Conservation (phyloP, 37 sponge, comb jelly and placozoan genomes). For the Cladorhizidae sp. region DNA sequence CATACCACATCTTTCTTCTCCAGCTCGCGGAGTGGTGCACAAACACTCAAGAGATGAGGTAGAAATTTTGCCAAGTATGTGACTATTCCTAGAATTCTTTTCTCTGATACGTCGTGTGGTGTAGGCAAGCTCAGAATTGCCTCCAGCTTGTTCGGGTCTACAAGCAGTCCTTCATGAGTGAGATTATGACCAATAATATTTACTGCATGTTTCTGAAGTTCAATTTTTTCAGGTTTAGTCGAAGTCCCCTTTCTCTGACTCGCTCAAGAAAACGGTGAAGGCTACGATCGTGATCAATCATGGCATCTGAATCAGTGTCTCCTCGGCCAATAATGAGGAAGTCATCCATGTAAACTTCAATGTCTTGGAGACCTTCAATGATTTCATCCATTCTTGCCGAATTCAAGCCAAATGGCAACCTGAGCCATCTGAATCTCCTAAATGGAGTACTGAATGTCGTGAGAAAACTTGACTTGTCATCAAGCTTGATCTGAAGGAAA, state of each 20-base stretch:
- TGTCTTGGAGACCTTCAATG: conserved; percentile 41
- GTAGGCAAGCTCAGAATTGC: conserved; percentile 48
- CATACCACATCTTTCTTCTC: conserved; percentile 6
- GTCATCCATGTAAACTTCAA: conserved; percentile 53
- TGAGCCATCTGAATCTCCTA: conserved; percentile 46
- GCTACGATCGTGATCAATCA: conserved; percentile 6
- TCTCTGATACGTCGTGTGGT: conserved; percentile 43
- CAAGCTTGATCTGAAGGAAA: conserved; percentile 69
- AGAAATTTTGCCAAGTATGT: conserved; percentile 60
- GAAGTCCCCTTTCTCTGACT: conserved; percentile 11
- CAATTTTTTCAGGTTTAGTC: conserved; percentile 29
- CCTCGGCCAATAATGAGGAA: conserved; percentile 41
- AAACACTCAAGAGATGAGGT: conserved; percentile 33
- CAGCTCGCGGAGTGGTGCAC: conserved; percentile 7
- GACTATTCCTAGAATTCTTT: conserved; percentile 30
- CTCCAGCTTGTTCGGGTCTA: conserved; percentile 24
- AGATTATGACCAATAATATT: conserved; percentile 6
- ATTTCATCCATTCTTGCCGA: conserved; percentile 46
- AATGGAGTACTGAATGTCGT: conserved; percentile 68
- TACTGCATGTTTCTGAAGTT: background rate
- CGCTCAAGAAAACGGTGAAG: conserved; percentile 29
- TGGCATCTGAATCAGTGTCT: conserved; percentile 19
- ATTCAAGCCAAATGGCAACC: conserved; percentile 50
- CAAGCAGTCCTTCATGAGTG: conserved; percentile 9
- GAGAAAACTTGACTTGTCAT: conserved; percentile 49